Evolutionary conservation across 2,113 vertebrate genomes (phyloP), one percentile per base, ranked within the genome.

Genomic region (Psettodes erumei): DNA sequence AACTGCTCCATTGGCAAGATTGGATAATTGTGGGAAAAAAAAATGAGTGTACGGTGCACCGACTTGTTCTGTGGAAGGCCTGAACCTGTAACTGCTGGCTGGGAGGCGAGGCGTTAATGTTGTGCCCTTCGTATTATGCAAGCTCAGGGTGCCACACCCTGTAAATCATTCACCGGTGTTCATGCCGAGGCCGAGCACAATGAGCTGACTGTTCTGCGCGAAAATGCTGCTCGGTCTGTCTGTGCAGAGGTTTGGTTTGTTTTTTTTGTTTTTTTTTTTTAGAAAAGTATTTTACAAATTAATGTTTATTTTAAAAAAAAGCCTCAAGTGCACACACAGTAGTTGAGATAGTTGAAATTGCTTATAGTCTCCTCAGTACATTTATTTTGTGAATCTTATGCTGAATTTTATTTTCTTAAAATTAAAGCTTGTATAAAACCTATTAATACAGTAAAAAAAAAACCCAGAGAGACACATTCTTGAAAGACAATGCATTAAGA

Each of bases 81-180:
- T 18, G 25, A 60, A 58, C n/a, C n/a, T n/a, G 54, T 86, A 71
- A 79, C 65, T 23, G 82, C 79, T 54, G 67, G 53, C 53, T 11
- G 6, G 2, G 27, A 16, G 37, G 16, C 35, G 23, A 50, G 37
- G 18, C 64, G 28, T 25, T n/a, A 72, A 54, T 33, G 60, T 0
- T 30, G 33, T 32, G 16, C 9, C 1, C n/a, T 63, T 59, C n/a
- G 23, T 11, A 45, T 69, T 68, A 59, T 32, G 15, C 37, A 71
- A 67, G 21, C 13, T 69, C 23, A 53, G 25, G 21, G 33, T 30
- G 65, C 81, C 86, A 73, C 88, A 72, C 90, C 87, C 65, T 58
- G 81, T 87, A 56, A 90, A 89, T 90, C 68, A 88, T 91, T 89
- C 63, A 86, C 80, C 45, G 32, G 5, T 3, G 21, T 25, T 21